Evolutionary conservation across 2,888 invertebrate genomes (phyloP).

Genomic region (Clanis bilineata): DNA sequence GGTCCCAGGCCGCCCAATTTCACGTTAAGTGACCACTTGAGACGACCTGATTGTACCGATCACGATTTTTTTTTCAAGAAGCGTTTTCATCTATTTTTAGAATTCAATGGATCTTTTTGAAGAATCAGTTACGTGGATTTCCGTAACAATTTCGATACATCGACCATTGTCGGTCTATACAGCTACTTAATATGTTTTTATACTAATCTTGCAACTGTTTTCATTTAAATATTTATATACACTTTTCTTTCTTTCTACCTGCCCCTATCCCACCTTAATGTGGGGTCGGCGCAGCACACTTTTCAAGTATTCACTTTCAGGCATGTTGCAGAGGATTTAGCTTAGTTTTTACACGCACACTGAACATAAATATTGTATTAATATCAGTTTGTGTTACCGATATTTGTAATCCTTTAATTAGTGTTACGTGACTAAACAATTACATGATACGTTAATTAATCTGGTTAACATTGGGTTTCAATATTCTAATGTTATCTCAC

Average conservation of each 20-base stretch:
- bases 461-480: background rate
- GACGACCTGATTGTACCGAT: conserved; percentile 11
- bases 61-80: background rate
- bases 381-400: background rate
- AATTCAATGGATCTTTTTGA: background rate
- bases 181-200: too few species aligned
- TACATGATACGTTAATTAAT: background rate
- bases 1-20: conserved; percentile 37
- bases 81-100: conserved; percentile 1
- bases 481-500: background rate
- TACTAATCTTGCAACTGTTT: too few species aligned
- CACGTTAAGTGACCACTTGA: conserved; percentile 29
- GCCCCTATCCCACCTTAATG: too few species aligned
- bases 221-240: too few species aligned
- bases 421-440: background rate
- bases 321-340: too few species aligned
- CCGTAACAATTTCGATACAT: too few species aligned
- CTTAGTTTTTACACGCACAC: background rate
- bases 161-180: too few species aligned
- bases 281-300: too few species aligned
- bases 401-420: background rate
- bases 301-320: too few species aligned
- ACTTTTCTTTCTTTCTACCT: too few species aligned
- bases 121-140: too few species aligned
- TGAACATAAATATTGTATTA: background rate